Percentiles rank a stretch among this genome's conserved stretches.
phyloP scores from a whole-genome alignment of 2,888 invertebrate species.

The Mesorhabditis spiculigera region DNA sequence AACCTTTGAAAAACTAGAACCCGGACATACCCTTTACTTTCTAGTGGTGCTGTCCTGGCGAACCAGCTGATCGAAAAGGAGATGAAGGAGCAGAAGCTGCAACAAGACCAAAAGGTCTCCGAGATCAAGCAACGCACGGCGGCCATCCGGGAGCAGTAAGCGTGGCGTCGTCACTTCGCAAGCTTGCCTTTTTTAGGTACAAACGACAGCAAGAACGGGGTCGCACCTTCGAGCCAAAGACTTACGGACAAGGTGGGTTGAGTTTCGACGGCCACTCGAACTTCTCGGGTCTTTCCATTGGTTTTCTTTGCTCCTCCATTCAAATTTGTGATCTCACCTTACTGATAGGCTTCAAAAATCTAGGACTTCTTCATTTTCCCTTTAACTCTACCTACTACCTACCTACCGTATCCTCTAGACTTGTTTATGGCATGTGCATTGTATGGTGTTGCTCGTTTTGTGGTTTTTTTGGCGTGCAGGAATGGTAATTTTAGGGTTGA shows the following conservation, averaged over 20 bases:
- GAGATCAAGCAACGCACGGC: slow-evolving; percentile 95
- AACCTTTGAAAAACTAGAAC: too few species aligned
- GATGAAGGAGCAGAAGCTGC: slow-evolving; percentile 80
- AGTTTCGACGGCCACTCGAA: neutral
- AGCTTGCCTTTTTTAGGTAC: slow-evolving; percentile 22
- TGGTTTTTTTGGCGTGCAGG: too few species aligned
- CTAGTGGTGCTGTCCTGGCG: slow-evolving; percentile 86
- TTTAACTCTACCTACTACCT: too few species aligned
- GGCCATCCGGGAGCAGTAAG: slow-evolving; percentile 67
- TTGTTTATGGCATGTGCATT: too few species aligned
- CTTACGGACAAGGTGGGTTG: slow-evolving; percentile 47
- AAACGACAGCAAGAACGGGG: slow-evolving; percentile 38
- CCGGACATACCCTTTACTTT: slow-evolving; percentile 14
- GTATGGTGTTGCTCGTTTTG: too few species aligned
- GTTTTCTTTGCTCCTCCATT: neutral
- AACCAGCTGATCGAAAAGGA: slow-evolving; percentile 85
- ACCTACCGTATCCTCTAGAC: too few species aligned
- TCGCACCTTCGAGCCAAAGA: slow-evolving; percentile 38
- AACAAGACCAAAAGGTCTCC: slow-evolving; percentile 79
- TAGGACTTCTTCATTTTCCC: too few species aligned
- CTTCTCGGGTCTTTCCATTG: neutral
- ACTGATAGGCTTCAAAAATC: too few species aligned
- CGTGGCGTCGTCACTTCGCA: neutral
- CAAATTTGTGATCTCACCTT: too few species aligned
- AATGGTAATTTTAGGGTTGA: too few species aligned